Conservation (phyloP, 2,113 vertebrate species). For the Atrichornis clamosus region DNA sequence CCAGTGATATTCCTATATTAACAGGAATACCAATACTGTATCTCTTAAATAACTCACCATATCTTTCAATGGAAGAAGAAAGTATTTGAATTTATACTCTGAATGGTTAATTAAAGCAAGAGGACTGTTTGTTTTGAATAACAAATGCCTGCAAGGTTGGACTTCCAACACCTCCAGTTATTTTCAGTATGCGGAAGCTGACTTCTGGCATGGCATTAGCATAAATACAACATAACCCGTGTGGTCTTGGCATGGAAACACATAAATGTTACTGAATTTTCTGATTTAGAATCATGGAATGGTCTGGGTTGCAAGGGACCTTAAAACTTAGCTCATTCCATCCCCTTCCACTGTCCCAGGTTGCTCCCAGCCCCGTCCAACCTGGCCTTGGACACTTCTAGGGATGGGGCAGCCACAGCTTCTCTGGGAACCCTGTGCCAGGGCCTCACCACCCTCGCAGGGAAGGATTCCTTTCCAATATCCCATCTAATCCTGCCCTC, state of each 20-base stretch:
- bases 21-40: not conserved
- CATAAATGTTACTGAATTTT: not conserved
- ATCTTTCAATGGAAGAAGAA: not conserved
- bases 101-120: not conserved
- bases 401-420: not conserved
- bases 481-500: not conserved
- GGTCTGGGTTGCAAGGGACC: not conserved
- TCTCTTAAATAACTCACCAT: not conserved
- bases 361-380: accelerated
- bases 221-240: not conserved
- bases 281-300: not conserved
- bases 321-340: not conserved
- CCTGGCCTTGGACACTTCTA: not conserved
- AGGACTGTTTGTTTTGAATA: not conserved
- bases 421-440: not conserved
- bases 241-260: not conserved
- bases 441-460: not conserved
- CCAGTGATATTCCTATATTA: not conserved
- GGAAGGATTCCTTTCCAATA: not conserved
- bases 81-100: not conserved
- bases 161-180: not conserved
- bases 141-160: not conserved
- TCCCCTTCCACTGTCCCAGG: accelerated
- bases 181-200: not conserved
- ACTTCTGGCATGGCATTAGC: not conserved